These are phyloP conservation scores for Dipodomys spectabilis DNA, from an alignment of 2,113 vertebrate genomes.

Conservation along the genomic window DNA sequence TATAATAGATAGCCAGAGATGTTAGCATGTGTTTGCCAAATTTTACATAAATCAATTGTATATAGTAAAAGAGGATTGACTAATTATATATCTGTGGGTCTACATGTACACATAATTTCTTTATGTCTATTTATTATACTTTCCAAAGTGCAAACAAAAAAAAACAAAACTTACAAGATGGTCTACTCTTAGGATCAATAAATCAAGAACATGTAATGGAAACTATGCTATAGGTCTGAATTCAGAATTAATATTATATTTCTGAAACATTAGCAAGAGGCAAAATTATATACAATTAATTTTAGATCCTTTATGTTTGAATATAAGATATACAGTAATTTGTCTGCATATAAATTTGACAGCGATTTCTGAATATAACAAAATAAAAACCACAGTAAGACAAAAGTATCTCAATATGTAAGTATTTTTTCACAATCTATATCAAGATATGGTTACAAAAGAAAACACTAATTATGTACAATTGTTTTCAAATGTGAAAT, in stretches of 20 bases:
- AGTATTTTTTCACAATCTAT: background rate
- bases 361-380: background rate
- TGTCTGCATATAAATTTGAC: background rate
- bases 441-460: background rate
- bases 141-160: background rate
- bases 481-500: background rate
- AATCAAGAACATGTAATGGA: slow-evolving; percentile 6
- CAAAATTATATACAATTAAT: background rate
- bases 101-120: background rate
- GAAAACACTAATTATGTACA: background rate
- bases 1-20: background rate
- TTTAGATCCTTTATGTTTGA: slow-evolving; percentile 30
- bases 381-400: background rate
- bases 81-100: background rate
- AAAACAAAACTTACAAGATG: slow-evolving; percentile 16
- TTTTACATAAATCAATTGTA: slow-evolving; percentile 2
- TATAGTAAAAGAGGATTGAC: background rate
- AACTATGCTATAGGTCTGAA: background rate
- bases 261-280: background rate
- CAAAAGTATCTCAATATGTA: background rate
- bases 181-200: background rate
- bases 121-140: background rate
- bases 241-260: background rate
- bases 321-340: background rate
- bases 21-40: slow-evolving; percentile 28